Percentiles rank a stretch among this genome's conserved stretches.
phyloP scores from a whole-genome alignment of 2,113 vertebrate species.

The Prunella fulvescens region DNA sequence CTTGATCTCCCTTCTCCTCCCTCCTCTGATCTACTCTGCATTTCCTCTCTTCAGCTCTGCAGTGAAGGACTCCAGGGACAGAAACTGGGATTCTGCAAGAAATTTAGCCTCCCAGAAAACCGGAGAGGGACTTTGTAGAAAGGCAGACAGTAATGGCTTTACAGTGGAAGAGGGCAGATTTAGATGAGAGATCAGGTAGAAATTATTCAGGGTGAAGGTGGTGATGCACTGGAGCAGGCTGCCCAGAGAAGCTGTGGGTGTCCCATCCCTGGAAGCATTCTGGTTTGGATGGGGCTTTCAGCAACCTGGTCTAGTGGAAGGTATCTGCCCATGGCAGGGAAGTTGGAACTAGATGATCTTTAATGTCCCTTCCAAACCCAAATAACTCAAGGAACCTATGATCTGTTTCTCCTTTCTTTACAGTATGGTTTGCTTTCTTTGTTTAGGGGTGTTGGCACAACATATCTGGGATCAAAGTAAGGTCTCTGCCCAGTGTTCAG shows the following conservation, averaged over 20 bases:
- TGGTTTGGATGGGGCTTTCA: not conserved
- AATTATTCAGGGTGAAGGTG: not conserved
- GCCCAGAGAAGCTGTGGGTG: not conserved
- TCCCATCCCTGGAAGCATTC: not conserved
- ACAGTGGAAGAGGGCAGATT: not conserved
- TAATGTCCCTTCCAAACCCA: not conserved
- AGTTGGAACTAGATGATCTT: not conserved
- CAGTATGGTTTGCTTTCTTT: not conserved
- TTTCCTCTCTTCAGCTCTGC: not conserved
- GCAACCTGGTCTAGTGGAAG: not conserved
- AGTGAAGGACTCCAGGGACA: not conserved
- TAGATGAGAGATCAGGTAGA: not conserved
- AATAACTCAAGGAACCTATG: not conserved
- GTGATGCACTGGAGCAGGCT: not conserved
- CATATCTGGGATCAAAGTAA: not conserved
- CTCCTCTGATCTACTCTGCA: not conserved
- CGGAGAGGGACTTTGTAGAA: not conserved
- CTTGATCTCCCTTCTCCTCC: not conserved
- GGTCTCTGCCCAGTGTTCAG: not conserved
- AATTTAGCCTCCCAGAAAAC: not conserved
- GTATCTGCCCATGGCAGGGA: too few relatives aligned
- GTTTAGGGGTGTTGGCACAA: not conserved
- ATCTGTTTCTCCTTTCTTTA: not conserved
- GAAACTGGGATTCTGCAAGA: not conserved
- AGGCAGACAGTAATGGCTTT: not conserved